Base-by-base conservation (phyloP, 2,888 invertebrate species). In the Cantharis rustica region DNA sequence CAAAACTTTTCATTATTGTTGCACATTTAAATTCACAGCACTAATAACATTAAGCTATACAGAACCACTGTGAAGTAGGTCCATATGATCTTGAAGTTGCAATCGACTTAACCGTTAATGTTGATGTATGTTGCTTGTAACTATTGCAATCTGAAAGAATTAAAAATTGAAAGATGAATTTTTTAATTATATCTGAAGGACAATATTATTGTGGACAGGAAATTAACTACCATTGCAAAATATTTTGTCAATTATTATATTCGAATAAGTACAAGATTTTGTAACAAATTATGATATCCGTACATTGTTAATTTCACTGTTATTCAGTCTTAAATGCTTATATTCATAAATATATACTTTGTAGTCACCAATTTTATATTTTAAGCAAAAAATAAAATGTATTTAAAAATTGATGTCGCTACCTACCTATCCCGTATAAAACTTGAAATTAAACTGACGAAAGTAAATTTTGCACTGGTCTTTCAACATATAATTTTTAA, bases 1-100 rank as follows among this genome's bases (percentile, higher is more conserved):
- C 16, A 20, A 73, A 20, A 61, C 26, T 27, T 20, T 64, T 16
- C 76, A 76, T 76, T 15, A 61, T 61, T 61, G 5, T 61, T 68
- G n/a, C 47, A 47, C 47, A 47, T 47, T 47, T n/a, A 47, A 47
- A 47, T 47, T 7, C 47, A n/a, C 2, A 47, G 47, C 47, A 47
- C 47, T n/a, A n/a, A n/a, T 47, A n/a, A 47, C n/a, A 47, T 7
- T 47, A 47, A n/a, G n/a, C 47, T 47, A 47, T n/a, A n/a, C 47
- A 47, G 47, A 31, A 31, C 31, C 4, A 3, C 31, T 13, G 13
- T 31, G 31, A 47, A 47, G 47, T 47, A 47, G 47, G 47, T 47
- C n/a, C 47, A 47, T 47, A n/a, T n/a, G 47, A 47, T n/a, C n/a
- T 47, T 47, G 47, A 7, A 47, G 47, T n/a, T n/a, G n/a, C 47